Conservation (phyloP, 2,888 invertebrate species). For the Galerucella calmariensis region DNA sequence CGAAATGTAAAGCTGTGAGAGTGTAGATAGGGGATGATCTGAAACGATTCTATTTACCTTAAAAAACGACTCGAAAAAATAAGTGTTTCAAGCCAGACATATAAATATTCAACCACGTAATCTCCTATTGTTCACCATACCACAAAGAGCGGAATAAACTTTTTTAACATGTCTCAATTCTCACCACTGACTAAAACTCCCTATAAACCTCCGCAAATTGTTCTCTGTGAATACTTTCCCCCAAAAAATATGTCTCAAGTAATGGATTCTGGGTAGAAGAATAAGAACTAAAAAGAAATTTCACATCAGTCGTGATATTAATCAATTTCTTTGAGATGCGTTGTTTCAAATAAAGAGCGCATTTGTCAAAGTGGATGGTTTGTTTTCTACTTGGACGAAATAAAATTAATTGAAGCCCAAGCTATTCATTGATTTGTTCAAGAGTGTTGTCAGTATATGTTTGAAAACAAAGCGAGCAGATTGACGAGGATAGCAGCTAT, state of each 20-base stretch:
- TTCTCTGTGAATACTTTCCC: neutral
- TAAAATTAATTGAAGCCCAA: neutral
- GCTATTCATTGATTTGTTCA: neutral
- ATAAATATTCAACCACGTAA: neutral
- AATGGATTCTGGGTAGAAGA: constrained; percentile 7
- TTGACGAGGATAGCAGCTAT: too few relatives aligned
- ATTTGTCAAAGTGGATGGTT: constrained; percentile 3
- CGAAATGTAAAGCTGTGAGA: too few relatives aligned
- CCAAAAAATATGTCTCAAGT: constrained; percentile 1
- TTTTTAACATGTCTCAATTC: neutral
- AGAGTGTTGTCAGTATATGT: too few relatives aligned
- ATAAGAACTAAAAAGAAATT: neutral
- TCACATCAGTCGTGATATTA: neutral
- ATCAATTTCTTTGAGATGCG: neutral
- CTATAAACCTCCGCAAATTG: neutral
- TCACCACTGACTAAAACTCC: neutral
- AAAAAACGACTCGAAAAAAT: too few relatives aligned
- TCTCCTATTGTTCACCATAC: neutral
- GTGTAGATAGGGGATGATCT: too few relatives aligned
- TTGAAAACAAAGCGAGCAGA: too few relatives aligned
- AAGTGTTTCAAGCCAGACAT: neutral
- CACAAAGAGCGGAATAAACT: too few relatives aligned
- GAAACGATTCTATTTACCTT: too few relatives aligned
- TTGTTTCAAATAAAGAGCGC: neutral
- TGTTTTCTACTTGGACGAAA: constrained; percentile 1